Base-by-base conservation (phyloP, 2,888 invertebrate species). In the Caenorhabditis japonica region DNA sequence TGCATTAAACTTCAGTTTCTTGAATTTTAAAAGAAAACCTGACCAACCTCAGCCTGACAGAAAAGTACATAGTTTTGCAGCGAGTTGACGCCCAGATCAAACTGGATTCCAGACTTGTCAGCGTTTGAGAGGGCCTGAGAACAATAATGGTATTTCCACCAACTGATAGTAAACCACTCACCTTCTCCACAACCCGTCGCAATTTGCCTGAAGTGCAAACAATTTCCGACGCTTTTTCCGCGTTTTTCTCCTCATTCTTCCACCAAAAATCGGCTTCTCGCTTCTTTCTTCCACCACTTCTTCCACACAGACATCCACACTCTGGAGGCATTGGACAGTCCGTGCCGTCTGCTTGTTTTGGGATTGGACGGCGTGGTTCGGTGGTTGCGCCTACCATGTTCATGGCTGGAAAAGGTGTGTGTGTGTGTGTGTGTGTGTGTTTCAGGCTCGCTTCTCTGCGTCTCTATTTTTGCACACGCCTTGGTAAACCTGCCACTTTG, bases 301-400 rank as follows among this genome's bases (percentile, higher is more conserved):
- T 55, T 33, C 64, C 64, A 41, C 64, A 64, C 19, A 64, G 49
- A 64, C 64, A 64, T 49, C 64, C 64, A 43, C 64, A 64, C 34
- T 64, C 64, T 15, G 64, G 64, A 23, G 64, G 64, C 64, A 64
- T 64, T 34, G 64, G 64, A 49, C 64, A 64, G 12, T 64, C 64
- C 3, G 64, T 64, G n/a, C 56, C 64, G 43, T 64, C 64, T 21
- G 64, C 64, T 47, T 64, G 64, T 39, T 64, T 64, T 13, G 64
- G 64, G 53, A 64, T 49, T 12, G 55, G 17, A 13, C 64, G 19
- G 23, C 64, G 34, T 12, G 64, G 64, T 27, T 64, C 64, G 4
- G 64, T 43, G 3, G 64, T 64, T 15, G 64, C 64, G 47, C 49
- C 64, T 1, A 56, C 8, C 3, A 64, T 13, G n/a, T 64, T 64